Evolutionary conservation across 2,797 vertebrate species (phyloP).

Genomic region (Mareca strepera): DNA sequence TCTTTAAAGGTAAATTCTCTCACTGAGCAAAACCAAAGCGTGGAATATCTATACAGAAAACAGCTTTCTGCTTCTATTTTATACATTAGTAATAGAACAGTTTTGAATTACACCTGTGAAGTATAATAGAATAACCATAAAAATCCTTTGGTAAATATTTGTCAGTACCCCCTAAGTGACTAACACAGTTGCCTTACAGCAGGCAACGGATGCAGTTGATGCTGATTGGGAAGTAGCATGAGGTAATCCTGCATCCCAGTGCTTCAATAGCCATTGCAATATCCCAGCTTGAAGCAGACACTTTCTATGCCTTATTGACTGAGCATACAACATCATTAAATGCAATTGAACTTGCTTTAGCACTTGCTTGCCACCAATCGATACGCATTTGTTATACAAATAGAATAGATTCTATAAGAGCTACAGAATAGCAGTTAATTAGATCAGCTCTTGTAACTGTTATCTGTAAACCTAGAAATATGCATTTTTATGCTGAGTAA

Average conservation of each 20-base stretch:
- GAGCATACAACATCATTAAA: not conserved
- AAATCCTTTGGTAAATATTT: constrained; percentile 16
- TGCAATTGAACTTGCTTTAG: not conserved
- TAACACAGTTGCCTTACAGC: not conserved
- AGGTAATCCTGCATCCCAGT: not conserved
- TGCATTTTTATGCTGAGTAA: not conserved
- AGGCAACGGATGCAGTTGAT: not conserved
- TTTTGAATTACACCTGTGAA: constrained; percentile 27
- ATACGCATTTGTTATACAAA: constrained; percentile 33
- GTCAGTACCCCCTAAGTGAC: not conserved
- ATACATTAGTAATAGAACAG: constrained; percentile 31
- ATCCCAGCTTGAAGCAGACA: not conserved
- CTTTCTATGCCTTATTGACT: constrained; percentile 20
- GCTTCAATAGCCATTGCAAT: not conserved
- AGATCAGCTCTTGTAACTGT: not conserved
- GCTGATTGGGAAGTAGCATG: not conserved
- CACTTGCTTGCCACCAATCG: not conserved
- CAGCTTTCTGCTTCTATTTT: constrained; percentile 1
- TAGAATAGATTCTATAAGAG: not conserved
- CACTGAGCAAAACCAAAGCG: not conserved
- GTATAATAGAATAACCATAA: constrained; percentile 14
- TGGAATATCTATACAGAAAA: not conserved
- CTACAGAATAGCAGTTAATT: not conserved
- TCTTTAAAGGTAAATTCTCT: constrained; percentile 24
- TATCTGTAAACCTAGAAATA: constrained; percentile 1